Base-by-base conservation (phyloP, 2,888 invertebrate genomes). In the Anarsia innoxiella region DNA sequence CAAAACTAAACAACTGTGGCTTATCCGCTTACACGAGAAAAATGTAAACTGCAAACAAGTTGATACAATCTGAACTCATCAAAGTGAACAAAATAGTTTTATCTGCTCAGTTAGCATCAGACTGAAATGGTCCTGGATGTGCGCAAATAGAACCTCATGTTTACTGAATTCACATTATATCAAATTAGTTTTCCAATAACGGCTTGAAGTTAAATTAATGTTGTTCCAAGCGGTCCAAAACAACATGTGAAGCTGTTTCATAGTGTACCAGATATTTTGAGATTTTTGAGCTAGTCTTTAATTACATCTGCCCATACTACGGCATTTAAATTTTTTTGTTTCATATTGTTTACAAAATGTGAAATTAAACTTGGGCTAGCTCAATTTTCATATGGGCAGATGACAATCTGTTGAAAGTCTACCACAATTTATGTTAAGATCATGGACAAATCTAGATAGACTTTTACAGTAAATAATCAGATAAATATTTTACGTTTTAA, bases 401-500 rank as follows among this genome's bases (percentile, higher is more conserved):
- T 44, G 52, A 56, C 58, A 56, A 64, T 65, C 65, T 62, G 59
- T 64, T 49, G 58, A 67, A 74, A 82, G 82, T 80, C 79, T 80
- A 83, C 76, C 82, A 82, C 71, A 83, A 83, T 83, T 83, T 73
- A 74, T 82, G 71, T 69, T 55, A 70, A 69, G 73, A 77, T 76
- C 67, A 59, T 61, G 44, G 71, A 80, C 76, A 82, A 83, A 80
- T 80, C 60, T 79, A 80, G 78, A 77, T 80, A 82, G 83, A 76
- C 83, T 82, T 66, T 63, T 62, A 70, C 62, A 71, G 64, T 58
- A 70, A 61, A 63, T 71, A 65, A 65, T 71, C 68, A 71, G 80
- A 82, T 82, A 83, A 83, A 83, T 82, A 82, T 83, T 83, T 82
- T 72, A 82, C 66, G 72, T 77, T 82, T 80, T 66, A 82, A 83